Evolutionary conservation across 2,113 vertebrate species (phyloP).

Genomic region (Microcebus jonahi): DNA sequence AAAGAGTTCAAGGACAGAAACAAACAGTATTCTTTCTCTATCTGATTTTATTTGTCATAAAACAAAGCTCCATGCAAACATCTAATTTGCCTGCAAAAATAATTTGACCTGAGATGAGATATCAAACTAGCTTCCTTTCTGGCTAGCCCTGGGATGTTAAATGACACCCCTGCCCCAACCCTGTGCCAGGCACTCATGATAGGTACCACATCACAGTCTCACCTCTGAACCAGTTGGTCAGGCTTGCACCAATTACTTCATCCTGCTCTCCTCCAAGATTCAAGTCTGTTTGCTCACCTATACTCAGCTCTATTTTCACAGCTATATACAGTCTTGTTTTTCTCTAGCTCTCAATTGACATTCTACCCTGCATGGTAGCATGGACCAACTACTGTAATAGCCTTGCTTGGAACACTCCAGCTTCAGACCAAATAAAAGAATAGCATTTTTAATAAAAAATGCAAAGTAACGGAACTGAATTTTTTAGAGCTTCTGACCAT

Average conservation of each 20-base stretch:
- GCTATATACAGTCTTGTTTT: background rate
- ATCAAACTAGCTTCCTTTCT: background rate
- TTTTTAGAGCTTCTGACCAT: background rate
- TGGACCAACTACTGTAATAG: background rate
- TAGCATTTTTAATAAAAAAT: background rate
- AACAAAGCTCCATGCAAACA: conserved; percentile 54
- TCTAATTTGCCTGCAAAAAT: conserved; percentile 55
- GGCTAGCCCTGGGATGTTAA: background rate
- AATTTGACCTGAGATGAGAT: background rate
- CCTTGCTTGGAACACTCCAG: background rate
- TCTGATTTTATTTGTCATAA: conserved; percentile 50
- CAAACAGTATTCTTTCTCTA: conserved; percentile 18
- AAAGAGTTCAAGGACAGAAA: conserved; percentile 43
- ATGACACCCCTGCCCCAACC: fast-evolving
- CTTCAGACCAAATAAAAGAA: background rate
- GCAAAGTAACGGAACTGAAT: background rate
- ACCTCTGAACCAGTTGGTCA: background rate
- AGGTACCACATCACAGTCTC: background rate
- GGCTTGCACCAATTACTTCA: background rate
- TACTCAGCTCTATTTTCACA: background rate
- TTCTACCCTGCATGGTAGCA: background rate
- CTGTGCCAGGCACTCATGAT: background rate
- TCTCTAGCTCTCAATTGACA: background rate
- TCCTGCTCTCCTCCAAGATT: background rate
- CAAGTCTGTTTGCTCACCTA: background rate